Evolutionary conservation across 2,888 invertebrate species (phyloP).

Genomic region (Teleogryllus oceanicus): DNA sequence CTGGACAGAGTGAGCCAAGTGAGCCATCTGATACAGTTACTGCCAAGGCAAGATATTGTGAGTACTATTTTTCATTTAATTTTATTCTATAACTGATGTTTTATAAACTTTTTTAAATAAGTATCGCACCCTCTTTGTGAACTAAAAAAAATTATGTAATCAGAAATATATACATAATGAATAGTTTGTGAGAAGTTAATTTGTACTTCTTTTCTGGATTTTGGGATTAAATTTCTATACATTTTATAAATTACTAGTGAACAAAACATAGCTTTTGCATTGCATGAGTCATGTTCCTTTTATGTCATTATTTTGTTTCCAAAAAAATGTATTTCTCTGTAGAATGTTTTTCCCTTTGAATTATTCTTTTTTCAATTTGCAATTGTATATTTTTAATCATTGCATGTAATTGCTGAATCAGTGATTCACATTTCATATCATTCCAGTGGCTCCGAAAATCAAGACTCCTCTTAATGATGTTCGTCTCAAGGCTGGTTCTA

Average conservation of each 20-base stretch:
- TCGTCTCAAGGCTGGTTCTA: slow-evolving; percentile 88
- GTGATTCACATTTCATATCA: slow-evolving; percentile 32
- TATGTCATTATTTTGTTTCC: background rate
- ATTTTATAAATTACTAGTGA: too few species aligned
- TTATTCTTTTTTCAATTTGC: background rate
- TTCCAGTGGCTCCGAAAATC: slow-evolving; percentile 86
- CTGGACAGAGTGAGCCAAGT: slow-evolving; percentile 93
- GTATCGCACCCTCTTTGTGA: too few species aligned
- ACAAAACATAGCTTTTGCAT: too few species aligned
- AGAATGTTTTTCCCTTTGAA: slow-evolving; percentile 22
- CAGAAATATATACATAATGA: too few species aligned
- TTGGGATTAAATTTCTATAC: too few species aligned
- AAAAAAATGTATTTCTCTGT: background rate
- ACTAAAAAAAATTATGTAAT: too few species aligned
- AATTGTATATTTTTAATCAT: background rate
- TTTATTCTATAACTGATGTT: too few species aligned
- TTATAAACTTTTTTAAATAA: too few species aligned
- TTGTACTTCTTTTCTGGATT: too few species aligned
- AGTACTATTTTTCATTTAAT: slow-evolving; percentile 42
- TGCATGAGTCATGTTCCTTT: too few species aligned
- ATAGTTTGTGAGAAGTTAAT: too few species aligned
- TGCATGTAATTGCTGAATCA: background rate
- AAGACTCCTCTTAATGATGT: slow-evolving; percentile 85
- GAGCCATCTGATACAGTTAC: slow-evolving; percentile 85
- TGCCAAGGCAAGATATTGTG: slow-evolving; percentile 75